These are phyloP conservation scores for Sebastes minor DNA, from an alignment of 2,797 vertebrate genomes.

Conservation along the genomic window DNA sequence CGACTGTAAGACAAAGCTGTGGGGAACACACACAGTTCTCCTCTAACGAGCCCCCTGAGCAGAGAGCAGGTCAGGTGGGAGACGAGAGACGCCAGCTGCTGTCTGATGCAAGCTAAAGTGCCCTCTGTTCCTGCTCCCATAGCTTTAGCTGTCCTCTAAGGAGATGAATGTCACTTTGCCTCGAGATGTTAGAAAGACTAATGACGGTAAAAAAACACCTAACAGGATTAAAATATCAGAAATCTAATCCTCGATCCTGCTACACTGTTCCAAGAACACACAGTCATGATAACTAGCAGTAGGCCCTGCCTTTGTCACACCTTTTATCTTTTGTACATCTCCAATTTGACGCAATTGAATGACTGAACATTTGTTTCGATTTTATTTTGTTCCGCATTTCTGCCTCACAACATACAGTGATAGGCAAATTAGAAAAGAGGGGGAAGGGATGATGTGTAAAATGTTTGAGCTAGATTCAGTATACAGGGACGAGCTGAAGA, in stretches of 20 bases:
- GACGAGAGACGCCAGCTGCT: not conserved
- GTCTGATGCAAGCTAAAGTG: slow-evolving; percentile 33
- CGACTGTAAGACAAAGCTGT: slow-evolving; percentile 6
- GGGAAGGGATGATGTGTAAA: not conserved
- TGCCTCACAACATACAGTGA: not conserved
- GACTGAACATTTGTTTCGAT: not conserved
- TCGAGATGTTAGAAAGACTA: slow-evolving; percentile 12
- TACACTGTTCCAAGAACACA: slow-evolving; percentile 1
- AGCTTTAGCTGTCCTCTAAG: slow-evolving; percentile 26
- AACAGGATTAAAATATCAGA: slow-evolving; percentile 56
- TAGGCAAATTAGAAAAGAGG: not conserved
- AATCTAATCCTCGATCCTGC: slow-evolving; percentile 39
- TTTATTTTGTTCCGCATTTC: not conserved
- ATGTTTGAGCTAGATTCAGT: not conserved
- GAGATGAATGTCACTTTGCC: slow-evolving; percentile 46
- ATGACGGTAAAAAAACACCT: slow-evolving; percentile 4
- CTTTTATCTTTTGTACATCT: not conserved
- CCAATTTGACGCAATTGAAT: not conserved
- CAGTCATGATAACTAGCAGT: not conserved
- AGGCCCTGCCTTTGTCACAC: not conserved
- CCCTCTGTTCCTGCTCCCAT: slow-evolving; percentile 26
- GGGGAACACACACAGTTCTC: slow-evolving; percentile 1
- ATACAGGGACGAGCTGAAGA: not conserved
- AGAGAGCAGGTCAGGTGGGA: slow-evolving; percentile 39
- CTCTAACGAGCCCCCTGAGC: slow-evolving; percentile 60